Conservation (phyloP, 2,888 invertebrate species). For the Seladonia tumulorum region DNA sequence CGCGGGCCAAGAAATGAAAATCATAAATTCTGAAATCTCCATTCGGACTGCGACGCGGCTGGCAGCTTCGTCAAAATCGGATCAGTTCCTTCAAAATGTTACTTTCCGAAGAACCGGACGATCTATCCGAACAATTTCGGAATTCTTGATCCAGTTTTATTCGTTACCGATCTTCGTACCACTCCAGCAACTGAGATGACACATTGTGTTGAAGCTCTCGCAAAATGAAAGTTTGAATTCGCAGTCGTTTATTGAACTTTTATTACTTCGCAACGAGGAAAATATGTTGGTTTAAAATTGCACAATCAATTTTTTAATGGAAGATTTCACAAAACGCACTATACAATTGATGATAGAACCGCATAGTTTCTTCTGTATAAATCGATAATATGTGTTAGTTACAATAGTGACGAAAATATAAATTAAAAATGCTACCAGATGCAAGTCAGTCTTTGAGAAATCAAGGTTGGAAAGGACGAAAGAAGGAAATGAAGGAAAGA, state of each 20-base stretch:
- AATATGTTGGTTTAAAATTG: too few relatives aligned
- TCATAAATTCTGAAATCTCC: conserved; percentile 75
- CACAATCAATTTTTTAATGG: too few relatives aligned
- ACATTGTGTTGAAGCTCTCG: neutral
- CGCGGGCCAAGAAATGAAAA: conserved; percentile 74
- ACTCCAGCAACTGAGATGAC: neutral
- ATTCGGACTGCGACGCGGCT: conserved; percentile 51
- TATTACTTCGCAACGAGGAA: neutral
- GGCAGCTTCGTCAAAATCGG: conserved; percentile 67
- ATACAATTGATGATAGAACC: too few relatives aligned
- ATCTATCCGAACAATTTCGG: neutral
- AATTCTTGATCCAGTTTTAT: neutral
- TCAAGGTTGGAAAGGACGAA: too few relatives aligned
- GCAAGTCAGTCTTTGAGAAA: too few relatives aligned
- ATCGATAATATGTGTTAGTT: too few relatives aligned
- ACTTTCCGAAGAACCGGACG: neutral
- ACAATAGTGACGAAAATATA: too few relatives aligned
- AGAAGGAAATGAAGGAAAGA: too few relatives aligned
- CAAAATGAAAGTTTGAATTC: neutral
- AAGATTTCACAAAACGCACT: too few relatives aligned
- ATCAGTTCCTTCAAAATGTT: conserved; percentile 49
- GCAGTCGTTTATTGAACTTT: neutral
- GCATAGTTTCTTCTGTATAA: too few relatives aligned
- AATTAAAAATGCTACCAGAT: too few relatives aligned
- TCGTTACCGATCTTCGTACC: neutral